Conservation (phyloP, 2,113 vertebrate species). For the Trichechus manatus region DNA sequence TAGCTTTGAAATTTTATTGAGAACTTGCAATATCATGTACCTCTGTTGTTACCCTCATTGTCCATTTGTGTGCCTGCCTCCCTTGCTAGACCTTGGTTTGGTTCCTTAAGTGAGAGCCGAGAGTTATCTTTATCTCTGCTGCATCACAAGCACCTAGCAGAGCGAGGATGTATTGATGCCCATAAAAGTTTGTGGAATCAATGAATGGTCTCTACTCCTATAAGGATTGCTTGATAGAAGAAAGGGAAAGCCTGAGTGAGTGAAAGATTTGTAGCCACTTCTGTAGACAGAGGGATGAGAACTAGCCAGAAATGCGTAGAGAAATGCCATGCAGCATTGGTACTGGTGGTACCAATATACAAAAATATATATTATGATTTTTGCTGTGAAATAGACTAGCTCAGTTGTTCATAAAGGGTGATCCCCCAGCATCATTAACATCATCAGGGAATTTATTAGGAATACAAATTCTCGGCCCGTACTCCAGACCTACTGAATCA, state of each 20-base stretch:
- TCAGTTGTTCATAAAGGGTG: no score
- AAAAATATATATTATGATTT: neutral
- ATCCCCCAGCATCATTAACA: neutral
- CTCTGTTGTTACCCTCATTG: neutral
- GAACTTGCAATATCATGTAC: neutral
- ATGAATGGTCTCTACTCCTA: neutral
- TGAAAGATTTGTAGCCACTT: neutral
- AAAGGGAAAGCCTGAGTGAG: neutral
- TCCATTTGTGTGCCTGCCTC: neutral
- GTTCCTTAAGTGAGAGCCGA: neutral
- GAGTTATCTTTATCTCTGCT: neutral
- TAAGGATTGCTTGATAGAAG: neutral
- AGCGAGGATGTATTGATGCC: neutral
- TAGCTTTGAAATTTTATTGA: neutral
- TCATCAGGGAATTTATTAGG: neutral
- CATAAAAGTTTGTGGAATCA: neutral
- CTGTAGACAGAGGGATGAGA: neutral
- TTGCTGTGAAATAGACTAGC: neutral
- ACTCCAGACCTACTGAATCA: no score
- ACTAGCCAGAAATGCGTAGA: neutral
- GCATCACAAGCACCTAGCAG: neutral
- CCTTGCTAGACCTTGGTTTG: neutral
- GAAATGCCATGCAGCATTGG: neutral
- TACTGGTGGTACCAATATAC: neutral
- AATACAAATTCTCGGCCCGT: neutral